Percentiles rank a stretch among this genome's conserved stretches.
These are phyloP conservation scores for Stegodyphus mimosarum DNA, from an alignment of 1,140 invertebrate species.

Conservation along the genomic window DNA sequence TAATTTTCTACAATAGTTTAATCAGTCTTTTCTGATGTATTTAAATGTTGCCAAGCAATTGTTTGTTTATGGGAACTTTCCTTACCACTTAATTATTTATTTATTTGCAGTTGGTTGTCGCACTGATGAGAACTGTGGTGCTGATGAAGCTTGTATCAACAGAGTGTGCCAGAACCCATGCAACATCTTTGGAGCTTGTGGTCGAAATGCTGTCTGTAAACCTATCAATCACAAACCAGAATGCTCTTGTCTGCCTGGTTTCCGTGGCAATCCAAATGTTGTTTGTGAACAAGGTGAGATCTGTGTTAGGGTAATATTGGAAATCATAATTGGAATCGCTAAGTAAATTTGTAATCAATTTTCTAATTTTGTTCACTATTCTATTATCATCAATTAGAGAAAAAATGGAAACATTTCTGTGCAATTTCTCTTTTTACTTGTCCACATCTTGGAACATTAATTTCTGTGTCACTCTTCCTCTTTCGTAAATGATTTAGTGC, in stretches of 20 bases:
- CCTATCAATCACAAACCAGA: constrained; percentile 83
- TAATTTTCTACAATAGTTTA: not conserved
- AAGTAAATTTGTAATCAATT: too few species aligned
- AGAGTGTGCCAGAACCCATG: constrained; percentile 65
- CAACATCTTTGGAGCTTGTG: constrained; percentile 64
- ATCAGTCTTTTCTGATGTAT: not conserved
- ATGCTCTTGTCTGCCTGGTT: constrained; percentile 75
- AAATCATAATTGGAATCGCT: too few species aligned
- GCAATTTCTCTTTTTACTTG: too few species aligned
- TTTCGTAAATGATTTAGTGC: too few species aligned
- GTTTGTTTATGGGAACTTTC: not conserved
- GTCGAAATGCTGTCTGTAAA: constrained; percentile 69
- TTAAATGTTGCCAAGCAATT: not conserved
- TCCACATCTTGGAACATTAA: too few species aligned
- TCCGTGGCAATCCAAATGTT: constrained; percentile 74
- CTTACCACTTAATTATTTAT: constrained; percentile 13
- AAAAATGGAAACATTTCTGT: too few species aligned
- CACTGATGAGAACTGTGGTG: constrained; percentile 62
- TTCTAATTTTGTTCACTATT: too few species aligned
- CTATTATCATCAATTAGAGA: too few species aligned
- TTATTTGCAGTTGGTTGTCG: constrained; percentile 62
- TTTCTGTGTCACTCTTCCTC: too few species aligned
- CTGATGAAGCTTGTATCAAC: constrained; percentile 64
- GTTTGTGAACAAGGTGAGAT: constrained; percentile 72
- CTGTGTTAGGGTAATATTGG: too few species aligned